These are phyloP conservation scores for Eclectus roratus DNA, from an alignment of 2,113 vertebrate species.

Conservation along the genomic window DNA sequence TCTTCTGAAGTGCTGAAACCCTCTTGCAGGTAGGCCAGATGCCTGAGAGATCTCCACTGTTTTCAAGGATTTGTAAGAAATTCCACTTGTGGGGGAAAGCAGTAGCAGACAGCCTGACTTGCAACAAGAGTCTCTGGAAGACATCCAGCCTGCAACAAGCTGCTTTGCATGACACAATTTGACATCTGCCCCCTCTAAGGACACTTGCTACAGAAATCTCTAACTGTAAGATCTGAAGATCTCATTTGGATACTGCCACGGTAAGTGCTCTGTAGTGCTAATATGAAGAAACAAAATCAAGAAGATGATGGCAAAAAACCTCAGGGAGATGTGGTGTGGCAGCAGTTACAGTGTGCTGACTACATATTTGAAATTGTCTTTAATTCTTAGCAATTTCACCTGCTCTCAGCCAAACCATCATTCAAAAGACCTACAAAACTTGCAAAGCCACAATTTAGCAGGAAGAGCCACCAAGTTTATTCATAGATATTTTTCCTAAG, in stretches of 20 bases:
- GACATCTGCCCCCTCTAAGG: not conserved
- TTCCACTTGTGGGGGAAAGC: not conserved
- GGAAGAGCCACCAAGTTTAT: not conserved
- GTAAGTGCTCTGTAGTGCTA: not conserved
- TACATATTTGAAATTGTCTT: not conserved
- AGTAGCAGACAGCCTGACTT: conserved; percentile 1
- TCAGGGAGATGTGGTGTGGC: not conserved
- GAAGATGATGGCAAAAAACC: not conserved
- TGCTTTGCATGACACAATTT: not conserved
- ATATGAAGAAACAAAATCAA: not conserved
- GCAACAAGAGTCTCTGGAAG: not conserved
- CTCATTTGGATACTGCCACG: not conserved
- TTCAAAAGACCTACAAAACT: not conserved
- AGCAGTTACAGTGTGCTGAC: not conserved
- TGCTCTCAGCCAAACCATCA: not conserved
- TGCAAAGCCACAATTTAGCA: not conserved
- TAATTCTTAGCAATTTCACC: not conserved
- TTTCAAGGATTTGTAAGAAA: not conserved
- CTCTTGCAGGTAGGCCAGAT: not conserved
- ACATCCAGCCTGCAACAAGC: not conserved
- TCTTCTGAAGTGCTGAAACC: not conserved
- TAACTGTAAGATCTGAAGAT: not conserved
- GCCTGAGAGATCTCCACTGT: not conserved
- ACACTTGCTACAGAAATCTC: not conserved
- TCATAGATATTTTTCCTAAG: not conserved